These are phyloP conservation scores for Callaeas wilsoni DNA, from an alignment of 2,113 vertebrate species.

Conservation along the genomic window DNA sequence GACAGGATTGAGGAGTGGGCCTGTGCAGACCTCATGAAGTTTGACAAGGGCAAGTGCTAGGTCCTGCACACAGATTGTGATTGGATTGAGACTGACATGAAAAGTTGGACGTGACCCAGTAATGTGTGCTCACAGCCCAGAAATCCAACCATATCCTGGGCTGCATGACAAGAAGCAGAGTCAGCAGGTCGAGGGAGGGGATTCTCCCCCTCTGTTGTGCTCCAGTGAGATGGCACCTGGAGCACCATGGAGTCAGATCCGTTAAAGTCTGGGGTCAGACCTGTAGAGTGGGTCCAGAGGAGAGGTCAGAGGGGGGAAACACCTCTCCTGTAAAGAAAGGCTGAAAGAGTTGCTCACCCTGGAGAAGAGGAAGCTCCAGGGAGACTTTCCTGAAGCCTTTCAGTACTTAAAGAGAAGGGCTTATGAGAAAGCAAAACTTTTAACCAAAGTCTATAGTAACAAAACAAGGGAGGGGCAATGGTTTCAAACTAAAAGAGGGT, in stretches of 20 bases:
- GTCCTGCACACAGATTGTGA: neutral
- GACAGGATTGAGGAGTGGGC: neutral
- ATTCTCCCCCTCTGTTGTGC: neutral
- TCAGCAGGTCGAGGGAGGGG: rapidly evolving
- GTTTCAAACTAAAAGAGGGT: neutral
- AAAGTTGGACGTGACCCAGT: neutral
- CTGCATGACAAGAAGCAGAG: neutral
- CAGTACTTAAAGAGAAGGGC: neutral
- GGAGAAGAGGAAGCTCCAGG: neutral
- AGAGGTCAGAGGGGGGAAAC: neutral
- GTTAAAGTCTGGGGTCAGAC: neutral
- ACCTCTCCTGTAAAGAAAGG: neutral
- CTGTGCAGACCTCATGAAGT: neutral
- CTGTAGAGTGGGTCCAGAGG: neutral
- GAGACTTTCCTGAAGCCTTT: neutral
- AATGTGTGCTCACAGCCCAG: neutral
- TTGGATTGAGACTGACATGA: neutral
- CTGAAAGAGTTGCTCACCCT: neutral
- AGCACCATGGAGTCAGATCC: neutral
- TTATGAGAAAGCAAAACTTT: neutral
- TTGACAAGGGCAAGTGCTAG: neutral
- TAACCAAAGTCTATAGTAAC: neutral
- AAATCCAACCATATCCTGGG: neutral
- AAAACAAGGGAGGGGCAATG: neutral
- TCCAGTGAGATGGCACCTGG: neutral